Base-by-base conservation (phyloP, 2,113 vertebrate genomes). In the Muscicapa adusta region DNA sequence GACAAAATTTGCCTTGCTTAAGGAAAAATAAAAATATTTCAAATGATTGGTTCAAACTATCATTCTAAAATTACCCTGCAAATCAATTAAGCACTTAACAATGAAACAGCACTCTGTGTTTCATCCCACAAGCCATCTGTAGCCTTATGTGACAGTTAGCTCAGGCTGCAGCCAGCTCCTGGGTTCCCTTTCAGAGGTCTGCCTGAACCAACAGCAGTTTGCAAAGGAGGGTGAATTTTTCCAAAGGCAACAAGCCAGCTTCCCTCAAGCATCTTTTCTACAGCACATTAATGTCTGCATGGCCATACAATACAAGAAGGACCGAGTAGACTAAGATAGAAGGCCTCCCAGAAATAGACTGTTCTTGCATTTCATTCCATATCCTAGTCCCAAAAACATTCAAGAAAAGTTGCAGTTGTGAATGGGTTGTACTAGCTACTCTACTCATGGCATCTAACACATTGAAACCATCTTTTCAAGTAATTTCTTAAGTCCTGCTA, bases 111-210 rank as follows among this genome's bases (percentile, higher is more conserved):
- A 11, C 19, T 84, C n/a, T 3, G 2, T 65, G 14, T 81, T 91
- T 95, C 81, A 93, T n/a, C 77, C 84, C 85, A 85, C 57, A 78
- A 67, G 53, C 70, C 87, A 91, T 94, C 84, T 94, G 81, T 53
- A 94, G 68, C 53, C 31, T 86, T 77, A n/a, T 33, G 33, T 53
- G 61, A 40, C 38, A 54, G n/a, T 40, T 79, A 76, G 28, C 6
- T 58, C 34, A 43, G 76, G 22, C 76, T 80, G 40, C 15, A 92
- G 54, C 25, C 33, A 19, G 58, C 63, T 88, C 81, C 87, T 94
- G 66, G 68, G 54, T 78, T 92, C 28, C 40, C 34, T 81, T 84
- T 53, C 77, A 85, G 65, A 58, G 23, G 47, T 43, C 51, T 56
- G 26, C 7, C 29, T 67, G 48, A 95, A 53, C 17, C 57, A 93